Conservation (phyloP, 2,888 invertebrate species). For the Horisme vitalbata region DNA sequence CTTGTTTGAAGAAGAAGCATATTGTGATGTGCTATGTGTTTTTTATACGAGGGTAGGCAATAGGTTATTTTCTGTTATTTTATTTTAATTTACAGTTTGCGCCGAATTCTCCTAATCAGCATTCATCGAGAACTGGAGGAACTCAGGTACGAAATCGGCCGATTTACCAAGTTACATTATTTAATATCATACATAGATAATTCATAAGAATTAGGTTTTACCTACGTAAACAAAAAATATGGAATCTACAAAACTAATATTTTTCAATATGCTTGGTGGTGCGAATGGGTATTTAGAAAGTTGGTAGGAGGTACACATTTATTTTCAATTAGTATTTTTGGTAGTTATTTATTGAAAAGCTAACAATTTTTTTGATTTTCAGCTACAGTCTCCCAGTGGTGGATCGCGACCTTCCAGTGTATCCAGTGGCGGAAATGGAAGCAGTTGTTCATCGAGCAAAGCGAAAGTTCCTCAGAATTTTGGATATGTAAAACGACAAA, state of each 20-base stretch:
- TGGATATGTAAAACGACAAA: slow-evolving; percentile 91
- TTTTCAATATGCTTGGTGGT: too few relatives aligned
- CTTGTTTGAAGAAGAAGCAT: too few relatives aligned
- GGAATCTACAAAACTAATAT: too few relatives aligned
- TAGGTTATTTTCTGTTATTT: background rate
- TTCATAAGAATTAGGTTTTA: too few relatives aligned
- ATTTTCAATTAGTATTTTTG: too few relatives aligned
- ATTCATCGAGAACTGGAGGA: slow-evolving; percentile 65
- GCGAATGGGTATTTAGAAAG: too few relatives aligned
- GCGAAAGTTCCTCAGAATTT: slow-evolving; percentile 93
- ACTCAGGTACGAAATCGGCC: slow-evolving; percentile 52
- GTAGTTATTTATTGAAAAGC: too few relatives aligned
- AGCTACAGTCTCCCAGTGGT: slow-evolving; percentile 81
- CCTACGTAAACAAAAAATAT: too few relatives aligned
- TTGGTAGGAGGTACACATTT: too few relatives aligned
- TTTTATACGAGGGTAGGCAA: too few relatives aligned
- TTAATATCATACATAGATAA: slow-evolving; percentile 3
- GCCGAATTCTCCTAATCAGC: slow-evolving; percentile 62
- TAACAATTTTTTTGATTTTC: slow-evolving; percentile 26
- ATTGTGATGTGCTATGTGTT: too few relatives aligned
- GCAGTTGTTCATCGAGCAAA: slow-evolving; percentile 80
- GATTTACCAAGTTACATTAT: background rate
- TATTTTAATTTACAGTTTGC: slow-evolving; percentile 59
- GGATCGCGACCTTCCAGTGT: slow-evolving; percentile 72
- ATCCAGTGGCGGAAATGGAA: slow-evolving; percentile 80